Evolutionary conservation across 2,888 invertebrate genomes (phyloP).

Genomic region (Blera fallax): DNA sequence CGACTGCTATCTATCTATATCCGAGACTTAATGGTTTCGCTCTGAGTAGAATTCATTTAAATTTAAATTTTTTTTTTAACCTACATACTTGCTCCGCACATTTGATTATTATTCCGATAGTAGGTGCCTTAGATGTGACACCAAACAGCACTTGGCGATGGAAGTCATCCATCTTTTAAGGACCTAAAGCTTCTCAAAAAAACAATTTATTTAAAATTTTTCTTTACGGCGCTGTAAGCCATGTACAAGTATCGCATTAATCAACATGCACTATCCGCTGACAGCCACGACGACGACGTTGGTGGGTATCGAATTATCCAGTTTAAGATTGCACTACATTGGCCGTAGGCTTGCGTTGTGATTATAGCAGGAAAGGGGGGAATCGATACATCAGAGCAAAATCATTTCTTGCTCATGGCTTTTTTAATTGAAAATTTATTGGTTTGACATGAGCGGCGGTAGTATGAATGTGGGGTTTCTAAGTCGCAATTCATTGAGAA

Average conservation of each 20-base stretch:
- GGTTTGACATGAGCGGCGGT: constrained; percentile 27
- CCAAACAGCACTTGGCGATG: constrained; percentile 8
- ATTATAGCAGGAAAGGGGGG: constrained; percentile 1
- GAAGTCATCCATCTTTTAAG: constrained; percentile 32
- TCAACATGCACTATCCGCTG: not conserved
- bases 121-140: constrained; percentile 33
- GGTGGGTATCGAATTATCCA: constrained; percentile 40
- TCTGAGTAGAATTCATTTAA: constrained; percentile 12
- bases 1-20: constrained; percentile 19
- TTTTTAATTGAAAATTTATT: constrained; percentile 69
- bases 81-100: not conserved
- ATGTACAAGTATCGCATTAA: constrained; percentile 7
- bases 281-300: constrained; percentile 19
- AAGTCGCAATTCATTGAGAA: constrained; percentile 7
- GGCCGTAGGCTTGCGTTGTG: constrained; percentile 14
- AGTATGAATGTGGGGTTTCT: constrained; percentile 3
- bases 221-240: not conserved
- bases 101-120: constrained; percentile 47
- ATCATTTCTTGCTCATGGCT: constrained; percentile 29
- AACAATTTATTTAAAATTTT: constrained; percentile 3
- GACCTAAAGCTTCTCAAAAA: constrained; percentile 45
- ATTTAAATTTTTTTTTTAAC: constrained; percentile 15
- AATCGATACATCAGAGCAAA: constrained; percentile 4
- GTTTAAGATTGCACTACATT: constrained; percentile 31
- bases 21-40: constrained; percentile 23